Conservation (phyloP, 2,888 invertebrate species). For the Phalera bucephala region DNA sequence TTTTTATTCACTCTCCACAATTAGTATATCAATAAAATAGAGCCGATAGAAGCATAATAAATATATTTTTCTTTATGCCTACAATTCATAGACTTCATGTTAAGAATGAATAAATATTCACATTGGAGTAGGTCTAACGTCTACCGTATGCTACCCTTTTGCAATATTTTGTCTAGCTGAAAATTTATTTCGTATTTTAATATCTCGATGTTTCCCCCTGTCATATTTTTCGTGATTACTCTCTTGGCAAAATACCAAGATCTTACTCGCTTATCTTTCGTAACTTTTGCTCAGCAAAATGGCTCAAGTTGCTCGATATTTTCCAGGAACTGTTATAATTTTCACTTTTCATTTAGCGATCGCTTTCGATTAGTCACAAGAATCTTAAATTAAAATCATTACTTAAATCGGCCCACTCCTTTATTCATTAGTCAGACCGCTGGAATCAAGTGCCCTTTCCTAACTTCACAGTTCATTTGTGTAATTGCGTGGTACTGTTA, state of each 20-base stretch:
- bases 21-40: too few species aligned
- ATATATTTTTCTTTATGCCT: too few species aligned
- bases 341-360: conserved; percentile 12
- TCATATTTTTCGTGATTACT: conserved; percentile 76
- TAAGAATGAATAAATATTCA: neutral
- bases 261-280: conserved; percentile 69
- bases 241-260: conserved; percentile 74
- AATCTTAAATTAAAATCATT: neutral
- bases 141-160: conserved; percentile 22
- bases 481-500: neutral
- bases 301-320: conserved; percentile 42
- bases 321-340: conserved; percentile 24
- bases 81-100: too few species aligned
- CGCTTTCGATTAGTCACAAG: neutral
- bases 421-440: neutral
- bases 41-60: too few species aligned
- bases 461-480: neutral
- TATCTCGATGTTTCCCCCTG: conserved; percentile 61
- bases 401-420: neutral
- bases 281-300: conserved; percentile 60
- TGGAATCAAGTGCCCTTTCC: neutral
- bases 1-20: too few species aligned
- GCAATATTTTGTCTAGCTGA: conserved; percentile 46
- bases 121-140: conserved; percentile 5
- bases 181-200: conserved; percentile 67